Conservation (phyloP, 2,888 invertebrate species). For the Leucoma salicis region DNA sequence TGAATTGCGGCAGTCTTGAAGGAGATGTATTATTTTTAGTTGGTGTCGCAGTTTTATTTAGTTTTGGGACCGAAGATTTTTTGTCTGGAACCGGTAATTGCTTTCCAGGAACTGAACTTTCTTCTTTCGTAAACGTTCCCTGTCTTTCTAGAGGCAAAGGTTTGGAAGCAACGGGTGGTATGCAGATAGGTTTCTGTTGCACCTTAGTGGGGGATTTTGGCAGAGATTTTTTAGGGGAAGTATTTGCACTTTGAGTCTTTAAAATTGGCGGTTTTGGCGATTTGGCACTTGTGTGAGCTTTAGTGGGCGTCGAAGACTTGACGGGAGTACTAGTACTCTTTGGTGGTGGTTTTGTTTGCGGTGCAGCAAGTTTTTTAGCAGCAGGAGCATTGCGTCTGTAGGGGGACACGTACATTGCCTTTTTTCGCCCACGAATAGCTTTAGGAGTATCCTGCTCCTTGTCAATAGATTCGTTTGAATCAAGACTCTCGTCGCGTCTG, state of each 20-base stretch:
- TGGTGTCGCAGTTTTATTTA: constrained; percentile 49
- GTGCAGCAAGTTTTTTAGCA: constrained; percentile 51
- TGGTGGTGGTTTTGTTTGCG: constrained; percentile 37
- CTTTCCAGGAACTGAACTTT: constrained; percentile 71
- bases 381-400: constrained; percentile 65
- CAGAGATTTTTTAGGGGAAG: constrained; percentile 64
- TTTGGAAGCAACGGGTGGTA: constrained; percentile 52
- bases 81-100: constrained; percentile 62
- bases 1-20: constrained; percentile 66
- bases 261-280: constrained; percentile 43
- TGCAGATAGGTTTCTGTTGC: constrained; percentile 46
- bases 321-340: constrained; percentile 42
- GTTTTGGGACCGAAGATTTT: constrained; percentile 41
- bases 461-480: constrained; percentile 72
- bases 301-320: constrained; percentile 38
- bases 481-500: constrained; percentile 65
- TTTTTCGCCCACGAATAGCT: constrained; percentile 85
- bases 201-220: constrained; percentile 56
- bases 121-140: constrained; percentile 96
- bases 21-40: constrained; percentile 68
- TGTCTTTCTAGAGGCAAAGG: constrained; percentile 87
- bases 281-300: constrained; percentile 60
- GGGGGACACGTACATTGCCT: constrained; percentile 85
- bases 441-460: constrained; percentile 76
- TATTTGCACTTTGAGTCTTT: constrained; percentile 50